Base-by-base conservation (phyloP, 2,113 vertebrate species). In the Plectropomus leopardus region DNA sequence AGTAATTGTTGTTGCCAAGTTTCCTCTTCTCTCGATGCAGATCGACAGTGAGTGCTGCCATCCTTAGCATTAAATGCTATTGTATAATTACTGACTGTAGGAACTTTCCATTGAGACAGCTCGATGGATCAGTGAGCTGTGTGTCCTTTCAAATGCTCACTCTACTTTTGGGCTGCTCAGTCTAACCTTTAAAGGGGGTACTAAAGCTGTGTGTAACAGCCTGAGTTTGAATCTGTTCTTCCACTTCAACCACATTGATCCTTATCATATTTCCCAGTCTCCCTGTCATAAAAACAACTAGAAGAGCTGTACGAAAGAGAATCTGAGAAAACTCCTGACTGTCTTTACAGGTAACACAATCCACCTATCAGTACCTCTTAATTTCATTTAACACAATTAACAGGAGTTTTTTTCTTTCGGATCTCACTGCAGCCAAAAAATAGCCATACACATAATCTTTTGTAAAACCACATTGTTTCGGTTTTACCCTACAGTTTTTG, bases 1-100 rank as follows among this genome's bases (percentile, higher is more conserved):
- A 78, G 23, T 53, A 21, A 32, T 28, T 36, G 45, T 26, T 59
- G 54, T 60, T 83, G 80, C 80, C 68, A 77, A 72, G 34, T 47
- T 40, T 57, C 8, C n/a, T 77, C 7, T 3, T 23, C 24, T 72
- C 60, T 14, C 19, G 4, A 26, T 60, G 60, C 34, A 53, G 10
- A 77, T 77, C 36, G 45, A 59, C 21, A n/a, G 40, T 24, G 42
- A 58, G 21, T 45, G 66, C 53, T 59, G 40, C 58, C 17, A 5
- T 21, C 16, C 34, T 51, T 26, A 32, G 4, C 40, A 63, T 63
- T 71, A 59, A 82, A 76, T 66, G 44, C 16, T 17, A 32, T 1
- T 21, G 7, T 28, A 26, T 48, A 58, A 53, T 68, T 19, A 47
- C 47, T 68, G n/a, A 44, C 48, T 45, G 42, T 30, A 42, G 42